Base-by-base conservation (phyloP, 2,113 vertebrate species). In the Calidris pugnax region DNA sequence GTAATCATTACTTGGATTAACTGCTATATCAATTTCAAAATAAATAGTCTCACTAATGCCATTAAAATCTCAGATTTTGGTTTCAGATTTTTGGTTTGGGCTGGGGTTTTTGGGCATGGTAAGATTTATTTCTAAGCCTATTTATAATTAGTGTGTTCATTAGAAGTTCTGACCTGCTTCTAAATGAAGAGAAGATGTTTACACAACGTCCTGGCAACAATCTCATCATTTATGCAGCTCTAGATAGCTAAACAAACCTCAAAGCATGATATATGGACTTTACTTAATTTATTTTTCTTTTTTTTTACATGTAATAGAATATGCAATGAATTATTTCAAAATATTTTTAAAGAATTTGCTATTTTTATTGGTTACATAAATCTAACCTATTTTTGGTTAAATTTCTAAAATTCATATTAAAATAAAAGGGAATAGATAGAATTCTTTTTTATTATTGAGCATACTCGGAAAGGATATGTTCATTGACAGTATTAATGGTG, bases 41-140 rank as follows among this genome's bases (percentile, higher is more conserved):
- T 23, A 53, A 59, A 74, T 23, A 47, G 14, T 24, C 5, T 48
- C 21, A 72, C 5, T 26, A 87, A 62, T 32, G 51, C 0, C 2
- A 48, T 17, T 53, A 57, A 63, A 77, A 73, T 57, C 19, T 85
- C 16, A 67, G 7, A 51, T 10, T 60, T 69, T 72, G 33, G 6
- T 73, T 59, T 19, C 19, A 68, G 30, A 68, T 22, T 67, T 2
- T 56, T 48, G 22, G 48, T 48, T 48, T 48, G 48, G 2, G 35
- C 33, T 33, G 27, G 0, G 1, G 7, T 56, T 69, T 72, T 48
- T 45, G 22, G 26, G 3, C 4, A 11, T 14, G 3, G 43, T 39
- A 78, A 35, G 9, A 19, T 28, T 53, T 64, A 15, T 20, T 73
- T 73, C 0, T 0, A 4, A 53, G 10, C 35, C 16, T 68, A 13